Percentiles rank a stretch among this genome's conserved stretches.
phyloP scores from a whole-genome alignment of 2,113 vertebrate genomes.

The Emberiza fucata region DNA sequence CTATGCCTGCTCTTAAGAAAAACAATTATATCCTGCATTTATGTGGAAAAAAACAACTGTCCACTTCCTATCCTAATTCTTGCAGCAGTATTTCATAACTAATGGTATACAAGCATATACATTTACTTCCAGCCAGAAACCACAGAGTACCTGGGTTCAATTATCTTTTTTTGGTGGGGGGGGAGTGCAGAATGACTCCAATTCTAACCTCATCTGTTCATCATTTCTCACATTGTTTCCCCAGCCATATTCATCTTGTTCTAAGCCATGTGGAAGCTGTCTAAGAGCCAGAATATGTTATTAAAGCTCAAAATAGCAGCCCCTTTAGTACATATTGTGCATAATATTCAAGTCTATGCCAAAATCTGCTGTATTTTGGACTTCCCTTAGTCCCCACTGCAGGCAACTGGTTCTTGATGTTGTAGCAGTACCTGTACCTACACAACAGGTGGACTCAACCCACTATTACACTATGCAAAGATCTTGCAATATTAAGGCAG shows the following conservation, averaged over 20 bases:
- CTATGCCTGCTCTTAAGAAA: background rate
- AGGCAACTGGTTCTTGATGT: background rate
- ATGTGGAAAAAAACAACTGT: background rate
- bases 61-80: background rate
- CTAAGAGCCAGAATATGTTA: background rate
- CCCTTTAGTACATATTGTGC: background rate
- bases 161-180: background rate
- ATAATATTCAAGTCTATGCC: background rate
- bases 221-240: background rate
- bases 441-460: background rate
- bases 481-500: background rate
- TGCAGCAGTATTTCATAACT: background rate
- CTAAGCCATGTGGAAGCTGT: background rate
- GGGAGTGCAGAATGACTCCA: background rate
- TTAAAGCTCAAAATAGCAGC: background rate
- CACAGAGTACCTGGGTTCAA: background rate
- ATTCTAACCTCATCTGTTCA: background rate
- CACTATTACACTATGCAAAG: background rate
- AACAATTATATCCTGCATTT: background rate
- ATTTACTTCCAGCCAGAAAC: background rate
- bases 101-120: background rate
- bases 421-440: background rate
- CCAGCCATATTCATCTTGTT: background rate
- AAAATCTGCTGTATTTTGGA: background rate
- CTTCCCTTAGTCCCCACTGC: background rate